Percentiles rank a stretch among this genome's conserved stretches.
Conservation (phyloP, 2,113 vertebrate species). For the Heloderma charlesbogerti region DNA sequence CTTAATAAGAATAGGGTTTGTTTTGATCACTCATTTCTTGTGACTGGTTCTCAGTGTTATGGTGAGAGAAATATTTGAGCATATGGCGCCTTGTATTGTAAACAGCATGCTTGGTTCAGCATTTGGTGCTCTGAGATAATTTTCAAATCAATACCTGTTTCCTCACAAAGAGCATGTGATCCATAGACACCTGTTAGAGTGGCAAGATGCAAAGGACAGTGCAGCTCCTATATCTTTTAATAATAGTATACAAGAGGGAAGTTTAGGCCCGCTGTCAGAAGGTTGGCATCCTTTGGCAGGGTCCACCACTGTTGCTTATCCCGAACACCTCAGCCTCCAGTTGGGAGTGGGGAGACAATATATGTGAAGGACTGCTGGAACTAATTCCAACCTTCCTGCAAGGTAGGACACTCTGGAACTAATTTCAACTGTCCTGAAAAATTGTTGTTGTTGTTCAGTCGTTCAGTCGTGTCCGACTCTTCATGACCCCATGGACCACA, state of each 20-base stretch:
- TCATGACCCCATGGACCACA: too few relatives aligned
- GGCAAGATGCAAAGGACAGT: not conserved
- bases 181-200: not conserved
- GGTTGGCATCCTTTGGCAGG: not conserved
- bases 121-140: not conserved
- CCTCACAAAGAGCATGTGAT: not conserved
- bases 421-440: too few relatives aligned
- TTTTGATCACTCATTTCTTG: not conserved
- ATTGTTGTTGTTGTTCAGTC: too few relatives aligned
- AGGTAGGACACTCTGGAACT: too few relatives aligned
- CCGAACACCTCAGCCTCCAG: not conserved
- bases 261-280: not conserved
- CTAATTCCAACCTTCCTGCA: too few relatives aligned
- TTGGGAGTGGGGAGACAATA: not conserved
- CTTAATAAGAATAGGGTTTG: not conserved
- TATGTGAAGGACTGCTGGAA: too few relatives aligned
- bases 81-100: not conserved
- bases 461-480: too few relatives aligned
- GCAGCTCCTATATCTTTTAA: not conserved
- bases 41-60: accelerated
- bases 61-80: not conserved
- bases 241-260: not conserved
- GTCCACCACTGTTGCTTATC: not conserved
- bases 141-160: not conserved
- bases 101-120: not conserved